Base-by-base conservation (phyloP, 2,797 vertebrate species). In the Sebastes cheni region DNA sequence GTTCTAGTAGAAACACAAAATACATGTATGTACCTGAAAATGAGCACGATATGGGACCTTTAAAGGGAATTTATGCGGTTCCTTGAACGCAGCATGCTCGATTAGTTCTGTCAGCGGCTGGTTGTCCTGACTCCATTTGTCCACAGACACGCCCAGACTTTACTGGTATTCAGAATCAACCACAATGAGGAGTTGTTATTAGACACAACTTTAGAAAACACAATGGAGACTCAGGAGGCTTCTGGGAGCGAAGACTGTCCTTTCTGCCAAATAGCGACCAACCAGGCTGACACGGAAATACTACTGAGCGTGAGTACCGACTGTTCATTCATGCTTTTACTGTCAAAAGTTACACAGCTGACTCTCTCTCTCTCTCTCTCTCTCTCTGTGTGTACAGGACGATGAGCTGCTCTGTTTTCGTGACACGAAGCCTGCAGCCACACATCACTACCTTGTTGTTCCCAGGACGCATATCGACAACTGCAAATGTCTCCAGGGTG, bases 371-470 rank as follows among this genome's bases (percentile, higher is more conserved):
- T 22, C 25, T 29, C 2, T 23, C 8, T 71, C 6, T 59, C 29
- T 30, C 5, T 30, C 10, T 34, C 7, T 29, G 3, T 61, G 1
- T 64, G 4, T 27, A 3, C 81, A 92, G 93, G 88, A 92, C 9
- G 72, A 80, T 0, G 80, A 92, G 36, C 73, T 93, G 25, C 10
- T 92, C 1, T 94, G 89, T 67, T 88, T 93, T 60, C 86, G 65
- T 6, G 92, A 94, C 77, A 2, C 62, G 2, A 75, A 84, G 25
- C 85, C 93, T 0, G 90, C 81, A 0, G 86, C 89, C 10, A 10
- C 59, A 1, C 88, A 91, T 80, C 91, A 92, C 34, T 92, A 86
- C 72, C 88, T 94, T 0, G 68, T 94, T 20, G 34, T 92, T 11
- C 46, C 89, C 77, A 88, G 77, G 20, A 77, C 5, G 1, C 91